Conservation (phyloP, 2,797 vertebrate genomes). For the Melanotaenia nigrans region DNA sequence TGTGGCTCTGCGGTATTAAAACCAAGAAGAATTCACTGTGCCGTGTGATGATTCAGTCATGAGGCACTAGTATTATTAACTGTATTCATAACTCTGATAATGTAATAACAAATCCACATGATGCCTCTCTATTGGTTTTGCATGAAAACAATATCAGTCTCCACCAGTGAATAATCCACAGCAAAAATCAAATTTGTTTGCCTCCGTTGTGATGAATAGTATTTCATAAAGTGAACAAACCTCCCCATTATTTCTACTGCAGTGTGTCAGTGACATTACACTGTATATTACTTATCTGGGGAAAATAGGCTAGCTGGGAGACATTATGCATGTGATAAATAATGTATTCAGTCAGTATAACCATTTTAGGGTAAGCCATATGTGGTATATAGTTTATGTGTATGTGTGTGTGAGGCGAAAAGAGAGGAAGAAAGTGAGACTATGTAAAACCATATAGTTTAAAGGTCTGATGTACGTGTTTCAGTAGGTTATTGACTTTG, state of each 20-base stretch:
- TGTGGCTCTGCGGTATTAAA: conserved; percentile 24
- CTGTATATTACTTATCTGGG: conserved; percentile 79
- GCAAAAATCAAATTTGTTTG: conserved; percentile 79
- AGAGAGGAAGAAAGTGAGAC: conserved; percentile 6
- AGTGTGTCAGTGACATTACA: conserved; percentile 70
- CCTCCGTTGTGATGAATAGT: conserved; percentile 82
- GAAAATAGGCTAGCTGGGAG: conserved; percentile 75
- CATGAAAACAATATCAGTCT: conserved; percentile 78
- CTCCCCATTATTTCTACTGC: conserved; percentile 75
- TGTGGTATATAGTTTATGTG: conserved; percentile 40
- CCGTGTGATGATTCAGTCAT: conserved; percentile 49
- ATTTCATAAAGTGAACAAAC: conserved; percentile 82
- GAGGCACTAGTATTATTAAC: conserved; percentile 59
- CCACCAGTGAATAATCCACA: conserved; percentile 75
- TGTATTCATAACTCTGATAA: conserved; percentile 67
- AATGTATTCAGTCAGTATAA: conserved; percentile 75
- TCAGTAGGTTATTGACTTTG: conserved; percentile 31
- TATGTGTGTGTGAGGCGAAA: conserved; percentile 17
- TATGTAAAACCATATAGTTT: conserved; percentile 20
- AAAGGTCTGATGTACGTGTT: conserved; percentile 31
- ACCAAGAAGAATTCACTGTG: conserved; percentile 16
- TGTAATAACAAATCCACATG: conserved; percentile 68
- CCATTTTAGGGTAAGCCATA: conserved; percentile 76
- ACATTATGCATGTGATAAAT: conserved; percentile 81
- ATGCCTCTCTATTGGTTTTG: conserved; percentile 75